These are phyloP conservation scores for Cordilura impudica DNA, from an alignment of 2,888 invertebrate genomes.

Conservation along the genomic window DNA sequence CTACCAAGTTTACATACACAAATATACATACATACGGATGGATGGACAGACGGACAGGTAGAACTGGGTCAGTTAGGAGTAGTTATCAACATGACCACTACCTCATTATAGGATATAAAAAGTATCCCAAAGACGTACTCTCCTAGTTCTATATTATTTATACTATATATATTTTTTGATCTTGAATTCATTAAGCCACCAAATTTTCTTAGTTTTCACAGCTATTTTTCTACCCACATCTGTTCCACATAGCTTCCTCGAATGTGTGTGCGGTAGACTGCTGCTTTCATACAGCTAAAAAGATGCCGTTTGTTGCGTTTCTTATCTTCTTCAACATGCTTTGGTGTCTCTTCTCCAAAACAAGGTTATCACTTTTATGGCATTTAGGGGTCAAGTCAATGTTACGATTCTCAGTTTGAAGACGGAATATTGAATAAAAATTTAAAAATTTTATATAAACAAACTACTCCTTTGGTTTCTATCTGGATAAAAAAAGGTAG, in stretches of 20 bases:
- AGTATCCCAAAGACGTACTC: too few relatives aligned
- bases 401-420: neutral
- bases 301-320: slow-evolving; percentile 33
- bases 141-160: too few relatives aligned
- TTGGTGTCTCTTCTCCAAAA: slow-evolving; percentile 24
- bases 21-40: too few relatives aligned
- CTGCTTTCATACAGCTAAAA: neutral
- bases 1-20: too few relatives aligned
- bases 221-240: neutral
- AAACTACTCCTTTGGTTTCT: neutral
- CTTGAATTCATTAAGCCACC: too few relatives aligned
- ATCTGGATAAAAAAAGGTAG: neutral
- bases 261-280: neutral
- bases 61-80: too few relatives aligned
- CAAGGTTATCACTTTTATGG: slow-evolving; percentile 57
- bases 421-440: neutral
- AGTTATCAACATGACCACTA: too few relatives aligned
- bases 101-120: too few relatives aligned
- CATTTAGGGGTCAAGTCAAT: slow-evolving; percentile 55
- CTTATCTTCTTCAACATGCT: slow-evolving; percentile 38
- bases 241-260: neutral
- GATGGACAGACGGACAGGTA: too few relatives aligned
- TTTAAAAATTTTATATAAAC: neutral
- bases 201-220: too few relatives aligned
- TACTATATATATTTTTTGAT: too few relatives aligned